Base-by-base conservation (phyloP, 1,140 invertebrate genomes). In the Calliopsis andreniformis region DNA sequence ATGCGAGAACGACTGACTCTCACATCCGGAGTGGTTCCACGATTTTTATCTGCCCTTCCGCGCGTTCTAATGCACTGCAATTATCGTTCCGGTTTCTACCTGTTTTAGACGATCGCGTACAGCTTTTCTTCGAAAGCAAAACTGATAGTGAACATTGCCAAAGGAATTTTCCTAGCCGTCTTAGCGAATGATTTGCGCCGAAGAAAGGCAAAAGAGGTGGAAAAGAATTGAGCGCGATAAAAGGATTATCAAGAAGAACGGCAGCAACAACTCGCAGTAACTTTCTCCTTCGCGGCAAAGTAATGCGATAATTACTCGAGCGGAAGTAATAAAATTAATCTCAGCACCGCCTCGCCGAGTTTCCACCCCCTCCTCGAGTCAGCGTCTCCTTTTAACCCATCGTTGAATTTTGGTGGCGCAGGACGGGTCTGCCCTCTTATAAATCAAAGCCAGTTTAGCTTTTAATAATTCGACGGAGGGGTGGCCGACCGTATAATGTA, bases 361-460 rank as follows among this genome's bases (percentile, higher is more conserved):
- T 61, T 69, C 66, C 55, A 67, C 28, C 71, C 70, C 1, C 32
- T 18, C 23, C 6, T 12, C 69, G 62, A 49, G 56, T 20, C 32
- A 32, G 25, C 64, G 64, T 68, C 53, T 76, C 72, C 73, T 76
- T 69, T 76, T 59, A 69, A 68, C 35, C 43, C 55, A 43, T 8
- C 73, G 73, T 76, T 76, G 73, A 76, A 76, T 76, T 76, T 76
- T 69, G 73, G 73, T 58, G 66, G 51, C 63, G 43, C 43, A 12
- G 62, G 28, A 66, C 35, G 63, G 55, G 43, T 76, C 66, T 76
- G 73, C 73, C 73, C 89, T 88, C 87, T 88, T 89, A 90, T 90
- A 91, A 91, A 91, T 91, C 89, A 91, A 90, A 90, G 77, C 82
- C 87, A 90, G 89, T 91, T 91, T 91, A 90, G 88, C 89, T 90